Conservation (phyloP, 1,140 invertebrate genomes). For the Lanistes nyassanus region DNA sequence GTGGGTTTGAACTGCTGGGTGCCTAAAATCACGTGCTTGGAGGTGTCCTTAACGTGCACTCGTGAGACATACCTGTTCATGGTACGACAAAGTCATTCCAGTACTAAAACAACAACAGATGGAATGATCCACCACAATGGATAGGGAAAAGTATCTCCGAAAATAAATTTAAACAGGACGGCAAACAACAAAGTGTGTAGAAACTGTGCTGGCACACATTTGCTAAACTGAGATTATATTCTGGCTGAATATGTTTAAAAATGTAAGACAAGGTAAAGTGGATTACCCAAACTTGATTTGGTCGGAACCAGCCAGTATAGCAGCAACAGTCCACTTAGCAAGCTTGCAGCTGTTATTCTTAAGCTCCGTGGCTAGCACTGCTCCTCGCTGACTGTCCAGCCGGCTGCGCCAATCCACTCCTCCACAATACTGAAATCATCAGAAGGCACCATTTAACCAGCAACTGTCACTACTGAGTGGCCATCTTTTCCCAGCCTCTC, state of each 20-base stretch:
- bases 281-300: slow-evolving; percentile 96
- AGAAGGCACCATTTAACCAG: slow-evolving; percentile 9
- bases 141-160: neutral
- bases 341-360: slow-evolving; percentile 99
- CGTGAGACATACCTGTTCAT: slow-evolving; percentile 88
- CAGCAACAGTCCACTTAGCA: slow-evolving; percentile 96
- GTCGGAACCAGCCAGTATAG: slow-evolving; percentile 94
- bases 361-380: slow-evolving; percentile 97
- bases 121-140: neutral
- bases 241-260: no score
- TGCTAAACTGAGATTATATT: no score
- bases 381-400: slow-evolving; percentile 95
- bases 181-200: no score
- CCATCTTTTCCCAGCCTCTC: no score
- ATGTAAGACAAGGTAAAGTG: no score
- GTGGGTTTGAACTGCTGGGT: slow-evolving; percentile 98
- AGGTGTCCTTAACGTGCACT: slow-evolving; percentile 90
- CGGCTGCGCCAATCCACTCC: slow-evolving; percentile 99
- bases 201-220: no score
- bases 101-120: neutral
- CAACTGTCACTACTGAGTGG: neutral
- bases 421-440: slow-evolving; percentile 76
- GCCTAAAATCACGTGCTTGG: slow-evolving; percentile 96
- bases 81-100: neutral
- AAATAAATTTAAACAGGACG: neutral